Evolutionary conservation across 2,888 invertebrate species (phyloP), one percentile per base, ranked within the genome.

Genomic region (Escarpia spicata): DNA sequence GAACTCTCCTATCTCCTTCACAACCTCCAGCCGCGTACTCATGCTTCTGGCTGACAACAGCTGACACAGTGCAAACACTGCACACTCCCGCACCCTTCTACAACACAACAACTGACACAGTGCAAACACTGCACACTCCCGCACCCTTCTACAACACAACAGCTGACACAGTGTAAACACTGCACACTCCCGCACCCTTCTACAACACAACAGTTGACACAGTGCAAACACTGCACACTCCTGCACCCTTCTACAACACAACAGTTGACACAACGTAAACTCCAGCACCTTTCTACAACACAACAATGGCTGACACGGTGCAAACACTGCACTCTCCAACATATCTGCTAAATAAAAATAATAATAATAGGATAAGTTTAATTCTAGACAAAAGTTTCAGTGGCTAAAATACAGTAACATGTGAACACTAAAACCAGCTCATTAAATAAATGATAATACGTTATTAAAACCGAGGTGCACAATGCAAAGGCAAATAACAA

Each of bases 41-140:
- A 75, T 75, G n/a, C 75, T 75, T 3, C 19, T 75, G 75, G 75
- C 75, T 2, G 75, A 75, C 75, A 75, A 26, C 75, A 75, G 75
- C 75, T 75, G 75, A 26, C 75, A 75, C 75, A 75, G 75, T 26
- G n/a, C 75, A 75, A 75, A 75, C 75, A 75, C 75, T 75, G 75
- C 75, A 75, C 75, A 75, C 26, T 75, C 75, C 75, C 75, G 75
- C 75, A 75, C 75, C 75, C n/a, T 75, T 19, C 75, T 75, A 26
- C 3, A 75, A 75, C 75, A 75, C 75, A 75, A 75, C 75, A 75
- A 6, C 0, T 75, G 75, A 26, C 75, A 75, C 75, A 75, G 75
- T 26, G 75, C 75, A 75, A 75, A 75, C 75, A 75, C 26, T n/a
- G 26, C 75, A 75, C 75, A 26, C 75, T 75, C 75, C 75, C 75